Evolutionary conservation across 2,113 vertebrate species (phyloP).

Genomic region (Chlorodrepanis virens): DNA sequence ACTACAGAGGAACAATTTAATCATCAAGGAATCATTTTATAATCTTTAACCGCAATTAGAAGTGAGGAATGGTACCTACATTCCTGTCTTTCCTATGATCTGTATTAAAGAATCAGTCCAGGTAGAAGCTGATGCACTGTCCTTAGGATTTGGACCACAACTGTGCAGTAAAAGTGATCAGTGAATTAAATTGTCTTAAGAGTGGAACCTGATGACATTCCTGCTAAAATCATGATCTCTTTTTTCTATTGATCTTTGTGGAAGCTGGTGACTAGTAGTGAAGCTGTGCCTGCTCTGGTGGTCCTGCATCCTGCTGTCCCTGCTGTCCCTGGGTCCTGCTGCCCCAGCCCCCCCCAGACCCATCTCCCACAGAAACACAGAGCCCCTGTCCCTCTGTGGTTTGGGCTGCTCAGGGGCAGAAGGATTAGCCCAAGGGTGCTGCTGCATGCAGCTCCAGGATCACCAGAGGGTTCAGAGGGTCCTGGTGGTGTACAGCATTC

Average conservation of each 20-base stretch:
- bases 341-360: not conserved
- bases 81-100: not conserved
- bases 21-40: not conserved
- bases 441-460: not conserved
- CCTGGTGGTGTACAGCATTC: not conserved
- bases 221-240: not conserved
- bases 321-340: not conserved
- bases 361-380: not conserved
- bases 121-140: not conserved
- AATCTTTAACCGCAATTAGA: not conserved
- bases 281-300: not conserved
- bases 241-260: rapidly evolving
- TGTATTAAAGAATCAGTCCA: not conserved
- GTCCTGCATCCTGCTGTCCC: not conserved
- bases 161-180: not conserved
- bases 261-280: not conserved
- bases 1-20: not conserved
- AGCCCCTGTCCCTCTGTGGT: no score
- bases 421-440: not conserved
- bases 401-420: rapidly evolving
- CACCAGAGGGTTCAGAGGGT: not conserved
- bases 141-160: not conserved
- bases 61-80: not conserved
- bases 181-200: not conserved
- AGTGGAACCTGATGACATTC: not conserved